Conservation (phyloP, 2,113 vertebrate genomes). For the Toxotes jaculatrix region DNA sequence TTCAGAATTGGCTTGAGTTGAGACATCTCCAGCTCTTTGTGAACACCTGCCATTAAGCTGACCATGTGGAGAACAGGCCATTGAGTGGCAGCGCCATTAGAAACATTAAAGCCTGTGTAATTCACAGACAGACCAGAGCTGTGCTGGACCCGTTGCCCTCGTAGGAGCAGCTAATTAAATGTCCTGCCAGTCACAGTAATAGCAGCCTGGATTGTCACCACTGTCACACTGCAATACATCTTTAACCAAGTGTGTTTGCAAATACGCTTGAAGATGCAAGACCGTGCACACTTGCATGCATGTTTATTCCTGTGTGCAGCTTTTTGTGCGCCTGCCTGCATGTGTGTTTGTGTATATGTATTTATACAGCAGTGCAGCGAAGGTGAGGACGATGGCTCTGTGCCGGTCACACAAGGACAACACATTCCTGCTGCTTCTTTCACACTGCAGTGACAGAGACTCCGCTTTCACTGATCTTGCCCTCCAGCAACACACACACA, state of each 20-base stretch:
- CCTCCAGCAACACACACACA: constrained; percentile 36
- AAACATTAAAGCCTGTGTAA: constrained; percentile 61
- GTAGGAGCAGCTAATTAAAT: constrained; percentile 74
- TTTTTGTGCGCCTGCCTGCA: constrained; percentile 16
- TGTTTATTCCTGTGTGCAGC: constrained; percentile 26
- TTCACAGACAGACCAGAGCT: constrained; percentile 58
- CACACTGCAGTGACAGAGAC: constrained; percentile 57
- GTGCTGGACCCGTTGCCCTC: constrained; percentile 61
- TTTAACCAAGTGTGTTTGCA: constrained; percentile 55
- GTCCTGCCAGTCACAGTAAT: constrained; percentile 71
- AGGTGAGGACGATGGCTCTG: constrained; percentile 36
- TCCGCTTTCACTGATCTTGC: constrained; percentile 49
- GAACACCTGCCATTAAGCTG: constrained; percentile 47
- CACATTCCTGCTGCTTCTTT: constrained; percentile 70
- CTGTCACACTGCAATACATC: constrained; percentile 62
- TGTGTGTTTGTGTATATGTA: constrained; percentile 35
- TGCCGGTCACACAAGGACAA: constrained; percentile 72
- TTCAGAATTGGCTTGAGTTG: background rate
- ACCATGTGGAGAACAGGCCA: background rate
- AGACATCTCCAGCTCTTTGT: constrained; percentile 39
- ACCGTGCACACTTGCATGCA: background rate
- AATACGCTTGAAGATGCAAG: constrained; percentile 31
- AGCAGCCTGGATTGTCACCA: constrained; percentile 57
- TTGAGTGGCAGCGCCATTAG: constrained; percentile 51
- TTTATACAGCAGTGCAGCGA: constrained; percentile 51